These are phyloP conservation scores for Bradypodion ventrale DNA, from an alignment of 2,797 vertebrate genomes.

Conservation along the genomic window DNA sequence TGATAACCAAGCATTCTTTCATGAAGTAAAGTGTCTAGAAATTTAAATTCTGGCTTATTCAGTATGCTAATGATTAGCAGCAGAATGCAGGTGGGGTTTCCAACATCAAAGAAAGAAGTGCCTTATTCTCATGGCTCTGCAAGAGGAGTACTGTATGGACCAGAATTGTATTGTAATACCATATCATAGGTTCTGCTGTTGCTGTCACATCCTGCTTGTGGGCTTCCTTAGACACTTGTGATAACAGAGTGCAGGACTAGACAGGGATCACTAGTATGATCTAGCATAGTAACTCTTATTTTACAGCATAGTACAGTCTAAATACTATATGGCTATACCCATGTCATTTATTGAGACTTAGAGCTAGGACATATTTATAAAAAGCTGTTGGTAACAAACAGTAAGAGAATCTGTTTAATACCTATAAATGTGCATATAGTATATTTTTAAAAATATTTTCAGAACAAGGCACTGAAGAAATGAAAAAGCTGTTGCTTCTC, in stretches of 20 bases:
- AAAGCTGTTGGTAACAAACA: background rate
- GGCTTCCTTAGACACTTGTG: background rate
- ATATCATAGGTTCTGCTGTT: no score
- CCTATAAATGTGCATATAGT: conserved; percentile 23
- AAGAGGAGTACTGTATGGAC: background rate
- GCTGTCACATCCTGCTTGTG: background rate
- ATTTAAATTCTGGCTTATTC: no score
- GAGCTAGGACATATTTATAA: background rate
- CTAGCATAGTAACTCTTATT: background rate
- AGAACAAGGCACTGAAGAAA: conserved; percentile 92
- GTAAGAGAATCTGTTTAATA: background rate
- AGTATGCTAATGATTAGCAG: background rate
- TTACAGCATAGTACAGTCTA: background rate
- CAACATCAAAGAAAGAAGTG: background rate
- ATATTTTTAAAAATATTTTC: conserved; percentile 54
- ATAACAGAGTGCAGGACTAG: background rate
- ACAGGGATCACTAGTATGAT: background rate
- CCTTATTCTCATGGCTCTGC: background rate
- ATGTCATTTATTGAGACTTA: background rate
- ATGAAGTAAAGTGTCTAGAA: no score
- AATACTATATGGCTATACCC: no score
- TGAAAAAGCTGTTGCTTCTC: conserved; percentile 92
- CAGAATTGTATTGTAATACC: background rate
- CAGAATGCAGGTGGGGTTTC: background rate
- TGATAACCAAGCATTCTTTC: background rate